Percentiles rank a stretch among this genome's conserved stretches.
Evolutionary conservation across 2,113 vertebrate species (phyloP).

Genomic region (Cettia cetti): DNA sequence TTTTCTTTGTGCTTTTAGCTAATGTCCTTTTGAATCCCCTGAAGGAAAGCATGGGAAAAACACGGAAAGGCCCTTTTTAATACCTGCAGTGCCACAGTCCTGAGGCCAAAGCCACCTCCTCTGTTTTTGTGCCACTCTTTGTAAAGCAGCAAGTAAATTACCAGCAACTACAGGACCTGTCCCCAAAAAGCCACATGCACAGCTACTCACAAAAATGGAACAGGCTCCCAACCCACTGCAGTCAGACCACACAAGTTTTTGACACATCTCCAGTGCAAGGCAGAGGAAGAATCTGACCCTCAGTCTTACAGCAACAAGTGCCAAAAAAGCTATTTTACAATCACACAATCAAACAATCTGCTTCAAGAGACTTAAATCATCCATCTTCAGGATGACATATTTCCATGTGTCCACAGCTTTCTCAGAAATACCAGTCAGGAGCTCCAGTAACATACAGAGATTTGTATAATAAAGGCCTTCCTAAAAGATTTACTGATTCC

Average conservation of each 20-base stretch:
- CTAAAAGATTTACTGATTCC: constrained; percentile 40
- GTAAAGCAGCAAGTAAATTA: background rate
- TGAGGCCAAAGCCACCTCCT: background rate
- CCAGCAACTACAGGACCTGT: background rate
- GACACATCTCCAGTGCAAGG: background rate
- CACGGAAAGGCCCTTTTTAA: background rate
- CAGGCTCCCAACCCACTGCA: background rate
- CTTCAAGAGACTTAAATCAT: background rate
- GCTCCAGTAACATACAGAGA: background rate
- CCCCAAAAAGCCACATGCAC: background rate
- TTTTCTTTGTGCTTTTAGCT: background rate
- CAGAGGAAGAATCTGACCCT: constrained; percentile 5
- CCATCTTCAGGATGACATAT: background rate
- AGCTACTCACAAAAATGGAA: background rate
- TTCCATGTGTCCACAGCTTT: background rate
- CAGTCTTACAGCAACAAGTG: background rate
- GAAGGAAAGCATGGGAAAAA: background rate
- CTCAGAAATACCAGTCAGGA: background rate
- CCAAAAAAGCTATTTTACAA: background rate
- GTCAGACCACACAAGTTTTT: background rate
- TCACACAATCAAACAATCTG: background rate
- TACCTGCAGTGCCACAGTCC: background rate
- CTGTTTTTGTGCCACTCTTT: background rate
- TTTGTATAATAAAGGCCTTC: constrained; percentile 43
- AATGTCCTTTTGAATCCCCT: background rate